phyloP scores from a whole-genome alignment of 2,888 invertebrate genomes.

The Sphecodes monilicornis region DNA sequence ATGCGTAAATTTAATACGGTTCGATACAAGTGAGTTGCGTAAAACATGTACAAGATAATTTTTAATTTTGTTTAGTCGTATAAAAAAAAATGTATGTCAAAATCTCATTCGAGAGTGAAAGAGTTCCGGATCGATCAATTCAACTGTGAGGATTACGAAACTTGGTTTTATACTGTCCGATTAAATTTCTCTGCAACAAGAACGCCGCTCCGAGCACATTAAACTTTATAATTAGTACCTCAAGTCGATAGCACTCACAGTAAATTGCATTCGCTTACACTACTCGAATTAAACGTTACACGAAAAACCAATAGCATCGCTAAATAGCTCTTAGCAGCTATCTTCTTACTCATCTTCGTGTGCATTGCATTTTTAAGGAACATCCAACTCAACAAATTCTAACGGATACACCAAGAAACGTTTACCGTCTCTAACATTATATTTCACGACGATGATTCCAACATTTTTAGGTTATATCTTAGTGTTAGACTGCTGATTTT shows the following conservation, averaged over 20 bases:
- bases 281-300: not conserved
- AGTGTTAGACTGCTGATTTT: too few relatives aligned
- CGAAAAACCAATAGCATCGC: not conserved
- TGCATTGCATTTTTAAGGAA: not conserved
- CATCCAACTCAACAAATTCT: not conserved
- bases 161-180: not conserved
- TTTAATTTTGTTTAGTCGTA: not conserved
- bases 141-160: not conserved
- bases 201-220: not conserved
- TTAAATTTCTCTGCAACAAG: constrained; percentile 3
- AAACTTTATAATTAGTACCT: constrained; percentile 24
- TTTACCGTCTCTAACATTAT: not conserved
- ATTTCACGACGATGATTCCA: not conserved
- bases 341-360: not conserved
- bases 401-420: not conserved
- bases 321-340: constrained; percentile 1
- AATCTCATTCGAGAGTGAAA: not conserved
- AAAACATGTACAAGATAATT: not conserved
- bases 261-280: constrained; percentile 2
- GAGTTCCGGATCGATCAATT: not conserved
- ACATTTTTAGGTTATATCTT: not conserved
- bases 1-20: not conserved
- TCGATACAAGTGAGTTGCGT: not conserved
- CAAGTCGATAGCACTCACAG: not conserved
- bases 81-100: not conserved